Evolutionary conservation across 2,888 invertebrate species (phyloP), one percentile per base, ranked within the genome.

Genomic region (Melanostoma mellinum): DNA sequence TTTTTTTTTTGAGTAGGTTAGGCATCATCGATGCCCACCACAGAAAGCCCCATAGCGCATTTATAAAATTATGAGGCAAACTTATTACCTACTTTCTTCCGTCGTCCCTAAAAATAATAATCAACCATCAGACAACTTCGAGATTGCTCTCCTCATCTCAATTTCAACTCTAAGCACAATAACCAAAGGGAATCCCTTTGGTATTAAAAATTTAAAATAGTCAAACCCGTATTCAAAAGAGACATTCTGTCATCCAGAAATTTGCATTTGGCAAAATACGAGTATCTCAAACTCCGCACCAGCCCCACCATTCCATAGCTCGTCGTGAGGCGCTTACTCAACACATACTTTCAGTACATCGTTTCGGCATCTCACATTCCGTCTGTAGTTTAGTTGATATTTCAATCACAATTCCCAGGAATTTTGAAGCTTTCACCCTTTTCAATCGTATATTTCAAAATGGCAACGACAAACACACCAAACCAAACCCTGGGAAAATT

Each of bases 401-500:
- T 78, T 69, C 73, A 78, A 82, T 82, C 73, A 61, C 38, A 63
- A 69, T 73, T 63, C 73, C 84, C 79, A 60, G 69, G 69, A 71
- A 79, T 71, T 67, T 55, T 67, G 56, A 84, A 84, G 84, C 84
- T 79, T 79, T 63, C 65, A 69, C 65, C 79, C 73, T 65, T 63
- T 52, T 81, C 60, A 67, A 55, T 38, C 58, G 42, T 30, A 68
- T 33, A 68, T 68, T 53, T 40, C 36, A 63, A 75, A 65, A 53
- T 53, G n/a, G 48, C 40, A 60, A 48, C 36, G 46, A 67, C 32
- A 35, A 61, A 61, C 48, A 73, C 65, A 67, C 50, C 67, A 77
- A 65, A 55, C 65, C 84, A 33, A 61, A 67, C 67, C 84, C 79
- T 74, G 84, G 79, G 79, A 79, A 84, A 84, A 84, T 75, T 75